A percentile compares a stretch with the other conserved stretches of the same genome.
Evolutionary conservation across 2,797 vertebrate species (phyloP).

Genomic region (Xenopus petersii): DNA sequence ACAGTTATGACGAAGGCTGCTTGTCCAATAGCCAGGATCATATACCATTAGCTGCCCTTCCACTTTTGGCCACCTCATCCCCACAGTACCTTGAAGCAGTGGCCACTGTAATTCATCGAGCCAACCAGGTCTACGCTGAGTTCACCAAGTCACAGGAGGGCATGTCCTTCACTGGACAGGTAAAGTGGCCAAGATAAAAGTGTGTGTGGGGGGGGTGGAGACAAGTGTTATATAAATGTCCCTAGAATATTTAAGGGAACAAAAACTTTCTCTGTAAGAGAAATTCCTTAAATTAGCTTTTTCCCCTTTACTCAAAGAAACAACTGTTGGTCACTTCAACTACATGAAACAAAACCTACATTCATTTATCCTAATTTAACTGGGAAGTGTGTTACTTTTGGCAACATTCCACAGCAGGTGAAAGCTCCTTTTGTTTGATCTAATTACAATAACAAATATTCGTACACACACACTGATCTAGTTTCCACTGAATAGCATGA

Average conservation of each 20-base stretch:
- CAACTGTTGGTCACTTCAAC: too few species aligned
- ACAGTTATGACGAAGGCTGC: slow-evolving; percentile 91
- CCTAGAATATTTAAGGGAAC: neutral
- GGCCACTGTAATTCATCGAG: slow-evolving; percentile 84
- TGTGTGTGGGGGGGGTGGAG: too few species aligned
- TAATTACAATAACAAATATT: too few species aligned
- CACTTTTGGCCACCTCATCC: slow-evolving; percentile 88
- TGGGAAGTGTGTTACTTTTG: neutral
- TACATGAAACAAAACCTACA: slow-evolving; percentile 11
- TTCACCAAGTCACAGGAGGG: slow-evolving; percentile 90
- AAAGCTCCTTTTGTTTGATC: too few species aligned
- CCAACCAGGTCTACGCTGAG: slow-evolving; percentile 91
- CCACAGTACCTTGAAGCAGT: slow-evolving; percentile 95
- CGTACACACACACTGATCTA: too few species aligned
- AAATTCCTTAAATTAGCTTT: too few species aligned
- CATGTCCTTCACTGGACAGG: slow-evolving; percentile 85
- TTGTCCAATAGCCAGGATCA: slow-evolving; percentile 97
- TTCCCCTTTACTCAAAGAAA: too few species aligned
- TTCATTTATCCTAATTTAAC: slow-evolving; percentile 12
- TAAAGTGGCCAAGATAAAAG: slow-evolving; percentile 55
- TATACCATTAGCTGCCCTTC: slow-evolving; percentile 91
- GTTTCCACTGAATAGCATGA: too few species aligned
- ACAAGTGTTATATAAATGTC: neutral
- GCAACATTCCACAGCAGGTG: too few species aligned
- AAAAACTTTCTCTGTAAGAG: neutral